These are phyloP conservation scores for Dromius quadrimaculatus DNA, from an alignment of 2,888 invertebrate genomes.

Conservation along the genomic window DNA sequence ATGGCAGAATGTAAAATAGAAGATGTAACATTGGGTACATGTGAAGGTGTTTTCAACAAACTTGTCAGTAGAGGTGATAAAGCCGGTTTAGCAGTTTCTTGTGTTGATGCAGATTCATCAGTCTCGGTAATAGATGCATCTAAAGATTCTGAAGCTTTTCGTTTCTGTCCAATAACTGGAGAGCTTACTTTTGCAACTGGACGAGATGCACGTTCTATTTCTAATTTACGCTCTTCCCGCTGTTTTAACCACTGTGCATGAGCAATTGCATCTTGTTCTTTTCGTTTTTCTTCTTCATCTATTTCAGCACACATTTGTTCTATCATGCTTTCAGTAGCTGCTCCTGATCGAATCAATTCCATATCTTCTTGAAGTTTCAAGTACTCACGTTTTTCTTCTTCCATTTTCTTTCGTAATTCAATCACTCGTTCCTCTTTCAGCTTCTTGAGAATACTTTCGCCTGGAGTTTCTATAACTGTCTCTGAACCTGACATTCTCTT, in stretches of 20 bases:
- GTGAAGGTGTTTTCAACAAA: conserved; percentile 79
- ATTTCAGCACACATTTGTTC: conserved; percentile 81
- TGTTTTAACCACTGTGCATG: conserved; percentile 75
- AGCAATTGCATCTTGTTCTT: conserved; percentile 75
- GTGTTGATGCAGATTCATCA: conserved; percentile 57
- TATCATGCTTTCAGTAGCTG: conserved; percentile 78
- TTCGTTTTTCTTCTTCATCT: conserved; percentile 78
- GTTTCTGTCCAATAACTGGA: conserved; percentile 61
- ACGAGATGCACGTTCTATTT: conserved; percentile 73
- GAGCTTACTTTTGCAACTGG: conserved; percentile 61
- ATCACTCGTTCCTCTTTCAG: conserved; percentile 82
- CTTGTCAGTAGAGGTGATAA: conserved; percentile 85
- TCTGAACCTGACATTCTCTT: conserved; percentile 75
- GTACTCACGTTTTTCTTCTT: conserved; percentile 81
- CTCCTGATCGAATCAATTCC: conserved; percentile 69
- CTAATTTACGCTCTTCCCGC: conserved; percentile 75
- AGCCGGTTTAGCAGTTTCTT: conserved; percentile 66
- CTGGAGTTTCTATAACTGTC: conserved; percentile 75
- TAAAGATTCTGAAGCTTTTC: conserved; percentile 62
- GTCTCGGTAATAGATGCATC: conserved; percentile 60
- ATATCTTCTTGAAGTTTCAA: conserved; percentile 77
- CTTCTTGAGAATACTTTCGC: conserved; percentile 81
- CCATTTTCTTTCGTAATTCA: conserved; percentile 80
- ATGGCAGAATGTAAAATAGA: conserved; percentile 65
- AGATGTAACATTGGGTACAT: conserved; percentile 66